Conservation (phyloP, 2,113 vertebrate species). For the Melospiza georgiana region DNA sequence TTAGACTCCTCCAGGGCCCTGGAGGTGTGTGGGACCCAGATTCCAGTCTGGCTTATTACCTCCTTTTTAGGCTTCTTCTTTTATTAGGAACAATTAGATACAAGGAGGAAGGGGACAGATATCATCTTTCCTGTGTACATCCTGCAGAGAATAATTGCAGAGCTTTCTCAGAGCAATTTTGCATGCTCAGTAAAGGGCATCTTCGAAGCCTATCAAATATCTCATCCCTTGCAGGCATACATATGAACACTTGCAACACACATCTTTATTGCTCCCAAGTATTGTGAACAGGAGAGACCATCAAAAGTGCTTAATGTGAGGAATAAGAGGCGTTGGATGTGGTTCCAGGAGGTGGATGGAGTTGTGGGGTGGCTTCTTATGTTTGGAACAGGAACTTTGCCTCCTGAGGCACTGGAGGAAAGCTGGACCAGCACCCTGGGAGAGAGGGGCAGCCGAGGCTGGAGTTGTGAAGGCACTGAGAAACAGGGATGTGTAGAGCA, state of each 20-base stretch:
- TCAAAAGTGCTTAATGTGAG: neutral
- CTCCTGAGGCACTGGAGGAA: accelerated
- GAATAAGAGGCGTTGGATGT: neutral
- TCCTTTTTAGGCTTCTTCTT: conserved; percentile 7
- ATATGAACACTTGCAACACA: neutral
- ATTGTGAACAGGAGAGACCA: neutral
- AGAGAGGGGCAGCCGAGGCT: neutral
- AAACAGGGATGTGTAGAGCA: neutral
- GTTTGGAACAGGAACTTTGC: neutral
- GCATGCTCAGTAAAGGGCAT: conserved; percentile 36
- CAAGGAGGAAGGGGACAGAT: conserved; percentile 28
- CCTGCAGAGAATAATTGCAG: conserved; percentile 41
- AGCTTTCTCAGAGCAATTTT: conserved; percentile 44
- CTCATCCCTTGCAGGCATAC: neutral
- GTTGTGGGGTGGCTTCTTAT: neutral
- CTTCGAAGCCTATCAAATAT: conserved; percentile 36
- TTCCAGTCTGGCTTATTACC: neutral
- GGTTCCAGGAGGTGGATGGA: neutral
- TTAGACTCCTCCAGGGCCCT: neutral
- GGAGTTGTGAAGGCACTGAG: neutral
- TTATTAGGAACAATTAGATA: conserved; percentile 24
- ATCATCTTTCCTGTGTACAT: conserved; percentile 26
- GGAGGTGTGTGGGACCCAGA: neutral
- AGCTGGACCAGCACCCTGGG: neutral
- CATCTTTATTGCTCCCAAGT: neutral